A percentile compares a stretch with the other conserved stretches of the same genome.
Conservation (phyloP, 2,888 invertebrate genomes). For the Pollenia angustigena region DNA sequence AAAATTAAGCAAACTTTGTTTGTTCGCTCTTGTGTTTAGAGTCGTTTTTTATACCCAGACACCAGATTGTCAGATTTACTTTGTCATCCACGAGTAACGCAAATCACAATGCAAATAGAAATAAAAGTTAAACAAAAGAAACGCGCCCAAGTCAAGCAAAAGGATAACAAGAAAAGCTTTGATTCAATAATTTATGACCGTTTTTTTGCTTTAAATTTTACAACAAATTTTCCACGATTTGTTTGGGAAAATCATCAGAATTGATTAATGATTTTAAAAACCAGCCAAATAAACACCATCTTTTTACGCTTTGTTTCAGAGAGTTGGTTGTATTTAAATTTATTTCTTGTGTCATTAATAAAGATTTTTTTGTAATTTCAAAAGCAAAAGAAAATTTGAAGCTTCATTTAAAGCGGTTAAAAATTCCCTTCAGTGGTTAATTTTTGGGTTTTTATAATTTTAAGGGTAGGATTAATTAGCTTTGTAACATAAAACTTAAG, state of each 20-base stretch:
- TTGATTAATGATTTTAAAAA: constrained; percentile 35
- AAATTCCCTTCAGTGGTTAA: no score
- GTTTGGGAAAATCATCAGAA: background rate
- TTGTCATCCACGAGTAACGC: no score
- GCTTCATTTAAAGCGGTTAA: no score
- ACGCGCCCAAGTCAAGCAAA: background rate
- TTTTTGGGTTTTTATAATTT: no score
- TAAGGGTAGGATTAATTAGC: no score
- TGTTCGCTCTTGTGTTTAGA: no score
- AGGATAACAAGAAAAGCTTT: background rate
- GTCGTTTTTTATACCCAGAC: no score
- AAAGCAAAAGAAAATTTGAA: no score
- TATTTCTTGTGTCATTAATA: no score
- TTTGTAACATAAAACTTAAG: no score
- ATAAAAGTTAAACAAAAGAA: constrained; percentile 4
- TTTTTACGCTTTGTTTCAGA: background rate
- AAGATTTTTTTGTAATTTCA: no score
- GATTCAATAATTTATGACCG: constrained; percentile 4
- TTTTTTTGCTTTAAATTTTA: background rate
- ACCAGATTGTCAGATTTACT: background rate
- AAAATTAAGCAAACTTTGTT: background rate
- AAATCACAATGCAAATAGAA: constrained; percentile 1
- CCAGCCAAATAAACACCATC: background rate
- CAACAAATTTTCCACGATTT: constrained; percentile 26
- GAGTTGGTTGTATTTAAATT: no score